Conservation (phyloP, 2,888 invertebrate genomes). For the Synanthedon formicaeformis region DNA sequence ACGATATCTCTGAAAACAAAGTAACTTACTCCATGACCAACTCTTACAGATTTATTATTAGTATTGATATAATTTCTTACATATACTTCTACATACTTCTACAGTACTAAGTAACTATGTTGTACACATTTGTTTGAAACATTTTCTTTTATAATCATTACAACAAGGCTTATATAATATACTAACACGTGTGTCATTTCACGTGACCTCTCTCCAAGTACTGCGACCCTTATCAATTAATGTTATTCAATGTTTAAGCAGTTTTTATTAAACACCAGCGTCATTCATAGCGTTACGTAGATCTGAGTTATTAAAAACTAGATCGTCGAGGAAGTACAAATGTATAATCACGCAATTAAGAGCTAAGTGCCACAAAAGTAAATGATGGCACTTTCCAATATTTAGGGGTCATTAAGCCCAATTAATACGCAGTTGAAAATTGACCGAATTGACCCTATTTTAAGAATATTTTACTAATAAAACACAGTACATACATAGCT, state of each 20-base stretch:
- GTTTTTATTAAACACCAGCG: not conserved
- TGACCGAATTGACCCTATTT: too few relatives aligned
- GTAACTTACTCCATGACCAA: too few relatives aligned
- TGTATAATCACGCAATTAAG: not conserved
- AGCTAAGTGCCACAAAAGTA: not conserved
- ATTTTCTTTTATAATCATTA: not conserved
- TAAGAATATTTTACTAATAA: too few relatives aligned
- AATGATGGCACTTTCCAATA: not conserved
- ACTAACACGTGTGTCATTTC: not conserved
- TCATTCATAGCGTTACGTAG: too few relatives aligned
- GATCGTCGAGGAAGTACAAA: not conserved
- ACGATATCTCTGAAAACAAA: too few relatives aligned
- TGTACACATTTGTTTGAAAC: not conserved
- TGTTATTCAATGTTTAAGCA: not conserved
- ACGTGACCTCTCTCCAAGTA: not conserved
- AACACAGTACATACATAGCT: too few relatives aligned
- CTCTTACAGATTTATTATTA: too few relatives aligned
- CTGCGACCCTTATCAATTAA: not conserved
- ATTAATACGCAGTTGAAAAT: too few relatives aligned
- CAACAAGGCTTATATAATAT: not conserved
- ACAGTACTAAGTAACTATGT: too few relatives aligned
- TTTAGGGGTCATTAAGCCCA: not conserved
- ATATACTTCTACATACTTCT: too few relatives aligned
- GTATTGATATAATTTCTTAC: too few relatives aligned
- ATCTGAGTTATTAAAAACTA: not conserved